Conservation (phyloP, 2,797 vertebrate species). For the Choloepus didactylus region DNA sequence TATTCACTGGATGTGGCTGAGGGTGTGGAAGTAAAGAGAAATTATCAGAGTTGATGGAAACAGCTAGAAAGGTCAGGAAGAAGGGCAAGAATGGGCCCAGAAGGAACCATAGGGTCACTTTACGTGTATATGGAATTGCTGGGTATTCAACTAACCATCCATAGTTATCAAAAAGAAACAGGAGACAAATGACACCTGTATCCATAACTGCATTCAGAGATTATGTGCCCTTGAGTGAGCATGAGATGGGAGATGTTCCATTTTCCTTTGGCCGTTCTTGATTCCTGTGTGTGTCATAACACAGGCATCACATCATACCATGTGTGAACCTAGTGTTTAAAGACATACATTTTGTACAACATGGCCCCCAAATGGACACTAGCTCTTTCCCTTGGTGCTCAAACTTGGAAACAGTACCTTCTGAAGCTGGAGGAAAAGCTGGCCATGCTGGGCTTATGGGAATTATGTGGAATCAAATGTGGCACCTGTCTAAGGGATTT, state of each 20-base stretch:
- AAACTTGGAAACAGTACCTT: background rate
- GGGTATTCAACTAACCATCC: background rate
- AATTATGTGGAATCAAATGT: background rate
- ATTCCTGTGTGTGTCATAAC: background rate
- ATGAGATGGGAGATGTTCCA: background rate
- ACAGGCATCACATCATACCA: background rate
- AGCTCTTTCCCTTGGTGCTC: background rate
- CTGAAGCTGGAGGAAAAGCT: background rate
- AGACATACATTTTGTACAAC: background rate
- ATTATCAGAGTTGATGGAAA: background rate
- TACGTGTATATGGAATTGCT: constrained; percentile 14
- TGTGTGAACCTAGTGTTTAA: background rate
- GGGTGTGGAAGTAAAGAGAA: background rate
- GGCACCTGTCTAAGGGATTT: background rate
- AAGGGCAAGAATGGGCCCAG: background rate
- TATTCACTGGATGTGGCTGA: background rate
- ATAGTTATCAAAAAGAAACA: background rate
- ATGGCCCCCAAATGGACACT: no score
- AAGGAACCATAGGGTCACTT: background rate
- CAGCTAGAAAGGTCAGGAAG: background rate
- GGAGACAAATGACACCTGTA: background rate
- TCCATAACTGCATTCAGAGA: background rate
- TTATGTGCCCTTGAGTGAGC: background rate
- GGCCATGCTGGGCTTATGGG: background rate
- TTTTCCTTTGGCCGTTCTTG: background rate